Percentiles rank a stretch among this genome's conserved stretches.
phyloP scores from a whole-genome alignment of 2,888 invertebrate species.

The Scaptomyza caliginosa region DNA sequence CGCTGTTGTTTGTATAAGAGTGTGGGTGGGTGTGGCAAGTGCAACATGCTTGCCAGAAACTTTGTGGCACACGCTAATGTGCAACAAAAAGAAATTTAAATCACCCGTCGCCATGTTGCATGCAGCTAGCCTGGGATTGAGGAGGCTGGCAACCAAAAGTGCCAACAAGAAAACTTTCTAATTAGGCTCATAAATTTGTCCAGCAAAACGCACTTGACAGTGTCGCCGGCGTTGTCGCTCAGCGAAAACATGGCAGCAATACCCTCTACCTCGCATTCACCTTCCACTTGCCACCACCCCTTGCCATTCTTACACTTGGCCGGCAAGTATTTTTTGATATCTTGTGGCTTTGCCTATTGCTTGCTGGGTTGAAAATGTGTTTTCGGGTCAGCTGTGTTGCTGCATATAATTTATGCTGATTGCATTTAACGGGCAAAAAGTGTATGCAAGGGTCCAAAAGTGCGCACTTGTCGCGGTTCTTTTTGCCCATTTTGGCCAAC shows the following conservation, averaged over 20 bases:
- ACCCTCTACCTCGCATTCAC: neutral
- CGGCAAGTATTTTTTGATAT: conserved; percentile 61
- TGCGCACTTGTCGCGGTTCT: conserved; percentile 69
- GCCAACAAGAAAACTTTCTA: conserved; percentile 79
- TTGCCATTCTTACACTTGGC: conserved; percentile 1
- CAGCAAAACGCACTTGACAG: conserved; percentile 72
- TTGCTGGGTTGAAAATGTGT: conserved; percentile 73
- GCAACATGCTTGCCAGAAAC: conserved; percentile 76
- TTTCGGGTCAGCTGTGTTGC: conserved; percentile 79
- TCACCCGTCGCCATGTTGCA: conserved; percentile 69
- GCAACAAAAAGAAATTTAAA: conserved; percentile 60
- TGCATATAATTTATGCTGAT: conserved; percentile 80
- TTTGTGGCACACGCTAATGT: conserved; percentile 72
- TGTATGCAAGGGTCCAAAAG: conserved; percentile 51
- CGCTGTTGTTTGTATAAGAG: conserved; percentile 22
- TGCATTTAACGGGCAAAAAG: conserved; percentile 70
- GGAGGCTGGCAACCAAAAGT: conserved; percentile 58
- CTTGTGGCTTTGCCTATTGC: conserved; percentile 58
- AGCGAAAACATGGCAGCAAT: conserved; percentile 52
- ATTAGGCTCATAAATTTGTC: conserved; percentile 82
- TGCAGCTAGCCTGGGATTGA: conserved; percentile 33
- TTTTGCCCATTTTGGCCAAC: conserved; percentile 21
- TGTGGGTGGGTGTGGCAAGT: conserved; percentile 37
- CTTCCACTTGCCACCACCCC: neutral
- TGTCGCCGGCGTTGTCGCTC: conserved; percentile 60